phyloP scores from a whole-genome alignment of 1,140 invertebrate species.

The Diabrotica undecimpunctata region DNA sequence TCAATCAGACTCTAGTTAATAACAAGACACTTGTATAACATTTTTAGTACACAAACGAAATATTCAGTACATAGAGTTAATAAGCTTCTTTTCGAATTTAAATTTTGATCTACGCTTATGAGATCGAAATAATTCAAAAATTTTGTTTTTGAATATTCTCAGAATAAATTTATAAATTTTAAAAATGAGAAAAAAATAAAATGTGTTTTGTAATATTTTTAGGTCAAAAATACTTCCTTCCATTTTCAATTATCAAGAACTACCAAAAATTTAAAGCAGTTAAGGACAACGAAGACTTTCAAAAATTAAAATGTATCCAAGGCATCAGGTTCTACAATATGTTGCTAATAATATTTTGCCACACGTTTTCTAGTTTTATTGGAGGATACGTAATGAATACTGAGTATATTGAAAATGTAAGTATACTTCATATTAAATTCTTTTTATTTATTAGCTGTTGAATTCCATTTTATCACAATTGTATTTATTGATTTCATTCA shows the following conservation, averaged over 20 bases:
- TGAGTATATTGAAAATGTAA: conserved; percentile 29
- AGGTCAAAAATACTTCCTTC: conserved; percentile 6
- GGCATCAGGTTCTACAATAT: conserved; percentile 31
- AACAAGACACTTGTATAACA: no score
- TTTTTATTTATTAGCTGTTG: background rate
- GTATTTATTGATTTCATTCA: no score
- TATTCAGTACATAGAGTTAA: no score
- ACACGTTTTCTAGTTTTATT: conserved; percentile 22
- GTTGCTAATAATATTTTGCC: conserved; percentile 25
- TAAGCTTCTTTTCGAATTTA: no score
- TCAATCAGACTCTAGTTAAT: no score
- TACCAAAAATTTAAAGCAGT: conserved; percentile 23
- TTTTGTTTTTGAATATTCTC: no score
- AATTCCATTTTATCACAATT: no score
- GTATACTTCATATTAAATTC: background rate
- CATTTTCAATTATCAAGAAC: conserved; percentile 22
- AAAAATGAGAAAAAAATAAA: no score
- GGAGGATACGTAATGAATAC: conserved; percentile 24
- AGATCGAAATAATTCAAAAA: no score
- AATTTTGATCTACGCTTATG: no score
- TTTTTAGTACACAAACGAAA: no score
- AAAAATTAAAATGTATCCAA: conserved; percentile 28
- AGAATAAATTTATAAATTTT: no score
- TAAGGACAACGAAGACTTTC: conserved; percentile 21
- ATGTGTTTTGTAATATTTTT: background rate